phyloP scores from a whole-genome alignment of 2,113 vertebrate genomes.

The Plectropomus leopardus region DNA sequence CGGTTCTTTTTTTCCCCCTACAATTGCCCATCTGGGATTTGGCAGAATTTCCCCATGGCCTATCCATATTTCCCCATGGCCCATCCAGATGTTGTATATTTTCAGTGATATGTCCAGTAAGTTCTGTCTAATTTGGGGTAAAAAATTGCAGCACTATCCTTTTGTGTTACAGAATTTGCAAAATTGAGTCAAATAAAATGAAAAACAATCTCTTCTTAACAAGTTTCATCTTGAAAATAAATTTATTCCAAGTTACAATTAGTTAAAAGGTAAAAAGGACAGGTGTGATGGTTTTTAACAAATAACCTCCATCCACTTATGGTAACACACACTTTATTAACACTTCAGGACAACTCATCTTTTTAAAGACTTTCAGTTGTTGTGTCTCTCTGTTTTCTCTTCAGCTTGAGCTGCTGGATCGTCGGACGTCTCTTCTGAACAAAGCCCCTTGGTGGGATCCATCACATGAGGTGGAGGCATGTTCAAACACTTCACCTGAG shows the following conservation, averaged over 20 bases:
- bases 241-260: not conserved
- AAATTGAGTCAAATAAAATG: too few species aligned
- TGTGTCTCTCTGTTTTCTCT: not conserved
- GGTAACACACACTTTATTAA: not conserved
- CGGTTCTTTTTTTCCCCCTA: too few species aligned
- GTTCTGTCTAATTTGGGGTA: too few species aligned
- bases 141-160: too few species aligned
- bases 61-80: too few species aligned
- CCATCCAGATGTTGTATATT: too few species aligned
- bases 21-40: too few species aligned
- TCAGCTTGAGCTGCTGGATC: not conserved
- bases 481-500: constrained; percentile 64
- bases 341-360: not conserved
- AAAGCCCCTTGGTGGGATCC: constrained; percentile 65
- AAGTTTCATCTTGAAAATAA: not conserved
- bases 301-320: not conserved
- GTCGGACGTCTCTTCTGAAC: constrained; percentile 17
- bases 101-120: too few species aligned
- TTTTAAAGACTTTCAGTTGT: not conserved
- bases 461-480: constrained; percentile 51
- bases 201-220: not conserved
- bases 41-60: too few species aligned
- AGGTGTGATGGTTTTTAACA: not conserved
- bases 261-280: not conserved
- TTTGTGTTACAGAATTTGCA: too few species aligned